Evolutionary conservation across 1,140 invertebrate genomes (phyloP), one percentile per base, ranked within the genome.

Genomic region (Drosophila yakuba): DNA sequence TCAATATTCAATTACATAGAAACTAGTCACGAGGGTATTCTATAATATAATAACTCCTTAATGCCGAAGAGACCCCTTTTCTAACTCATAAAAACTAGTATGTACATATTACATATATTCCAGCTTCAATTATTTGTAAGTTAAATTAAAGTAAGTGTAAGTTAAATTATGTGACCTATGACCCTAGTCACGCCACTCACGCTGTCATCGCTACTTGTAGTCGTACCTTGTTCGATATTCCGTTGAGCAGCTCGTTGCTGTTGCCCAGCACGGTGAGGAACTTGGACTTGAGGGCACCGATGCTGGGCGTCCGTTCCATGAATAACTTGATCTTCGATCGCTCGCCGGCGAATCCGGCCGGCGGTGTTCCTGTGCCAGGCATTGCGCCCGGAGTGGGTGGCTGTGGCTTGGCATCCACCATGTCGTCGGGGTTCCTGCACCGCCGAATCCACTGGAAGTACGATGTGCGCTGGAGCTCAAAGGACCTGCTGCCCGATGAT

Each of bases 181-280:
- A 38, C 28, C 28, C 28, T 28, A 7, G 6, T 28, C 15, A 20
- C 15, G 43, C 15, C n/a, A 63, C 44, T 57, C 66, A 43, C 58
- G 47, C 15, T 47, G 11, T 1, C 10, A 47, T 25, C 38, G 25
- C 51, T 28, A 35, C 12, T 7, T 36, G 14, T 5, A 28, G 14
- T 1, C 59, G 54, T 75, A 93, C 93, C 92, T 92, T 93, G 73
- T 93, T 93, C 38, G 93, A 93, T 72, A 93, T 91, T 32, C 92
- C 93, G 56, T 91, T 93, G 35, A 93, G 86, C 50, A 93, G 78
- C 66, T 93, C 93, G 44, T 93, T 93, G 64, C 93, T 93, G 66
- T 92, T 93, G 23, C 92, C 93, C 17, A 93, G 76, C 48, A 93
- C 93, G 5, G 92, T 92, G 45, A 93, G 66, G 74, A 93, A 93